These are phyloP conservation scores for Chaetodon trifascialis DNA, from an alignment of 2,113 vertebrate genomes.

Conservation along the genomic window DNA sequence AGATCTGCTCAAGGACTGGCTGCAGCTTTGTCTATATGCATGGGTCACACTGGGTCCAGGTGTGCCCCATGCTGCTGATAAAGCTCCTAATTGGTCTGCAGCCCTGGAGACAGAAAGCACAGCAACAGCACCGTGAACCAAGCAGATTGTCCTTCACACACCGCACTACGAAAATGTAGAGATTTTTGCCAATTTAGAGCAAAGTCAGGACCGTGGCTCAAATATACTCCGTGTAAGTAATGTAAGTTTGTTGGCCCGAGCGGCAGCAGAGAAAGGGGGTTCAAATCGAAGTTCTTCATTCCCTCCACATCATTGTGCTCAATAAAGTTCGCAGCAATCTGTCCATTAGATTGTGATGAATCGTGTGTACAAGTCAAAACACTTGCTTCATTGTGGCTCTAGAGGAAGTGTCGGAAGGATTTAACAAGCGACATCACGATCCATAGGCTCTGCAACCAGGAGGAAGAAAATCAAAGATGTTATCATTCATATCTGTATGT, in stretches of 20 bases:
- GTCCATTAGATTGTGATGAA: background rate
- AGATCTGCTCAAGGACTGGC: no score
- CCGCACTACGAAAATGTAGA: background rate
- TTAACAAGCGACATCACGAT: background rate
- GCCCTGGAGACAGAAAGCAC: no score
- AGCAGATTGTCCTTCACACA: no score
- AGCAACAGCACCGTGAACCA: background rate
- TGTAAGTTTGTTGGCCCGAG: background rate
- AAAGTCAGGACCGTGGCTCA: background rate
- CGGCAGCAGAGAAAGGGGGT: background rate
- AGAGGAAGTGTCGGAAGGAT: background rate
- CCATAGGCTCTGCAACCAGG: background rate
- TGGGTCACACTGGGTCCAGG: no score
- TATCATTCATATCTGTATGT: background rate
- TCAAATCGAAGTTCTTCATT: background rate
- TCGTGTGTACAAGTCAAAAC: background rate
- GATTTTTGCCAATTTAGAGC: background rate
- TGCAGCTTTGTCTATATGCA: no score
- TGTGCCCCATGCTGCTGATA: no score
- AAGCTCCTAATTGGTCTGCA: no score
- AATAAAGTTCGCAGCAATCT: background rate
- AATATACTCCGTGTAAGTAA: background rate
- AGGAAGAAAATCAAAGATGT: background rate
- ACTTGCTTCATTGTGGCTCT: background rate
- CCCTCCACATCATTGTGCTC: background rate